A percentile compares a stretch with the other conserved stretches of the same genome.
Conservation (phyloP, 1,140 invertebrate species). For the Leucophenga varia region DNA sequence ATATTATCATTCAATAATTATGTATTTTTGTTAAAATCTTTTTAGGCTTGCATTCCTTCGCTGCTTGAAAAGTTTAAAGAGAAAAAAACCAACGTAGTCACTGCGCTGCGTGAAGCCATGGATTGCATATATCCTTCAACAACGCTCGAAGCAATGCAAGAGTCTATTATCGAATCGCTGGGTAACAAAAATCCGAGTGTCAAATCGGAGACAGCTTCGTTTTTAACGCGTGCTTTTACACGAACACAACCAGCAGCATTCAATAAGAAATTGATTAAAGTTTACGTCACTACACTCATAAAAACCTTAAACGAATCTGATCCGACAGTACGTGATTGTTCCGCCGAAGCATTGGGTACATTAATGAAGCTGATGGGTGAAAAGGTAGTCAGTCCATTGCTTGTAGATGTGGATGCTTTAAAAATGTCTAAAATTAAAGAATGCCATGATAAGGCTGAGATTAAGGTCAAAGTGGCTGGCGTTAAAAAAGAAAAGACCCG, state of each 20-base stretch:
- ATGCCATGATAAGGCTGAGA: conserved; percentile 87
- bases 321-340: conserved; percentile 79
- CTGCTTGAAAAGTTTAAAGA: conserved; percentile 97
- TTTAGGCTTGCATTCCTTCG: conserved; percentile 69
- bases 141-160: conserved; percentile 82
- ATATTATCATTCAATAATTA: too few relatives aligned
- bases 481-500: conserved; percentile 67
- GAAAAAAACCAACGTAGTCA: conserved; percentile 91
- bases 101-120: conserved; percentile 83
- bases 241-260: conserved; percentile 77
- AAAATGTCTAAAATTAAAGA: conserved; percentile 98
- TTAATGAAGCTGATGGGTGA: conserved; percentile 93
- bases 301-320: conserved; percentile 82
- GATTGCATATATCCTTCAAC: conserved; percentile 87
- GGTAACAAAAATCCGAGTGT: conserved; percentile 95
- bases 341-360: conserved; percentile 90
- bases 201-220: conserved; percentile 89
- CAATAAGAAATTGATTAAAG: conserved; percentile 92
- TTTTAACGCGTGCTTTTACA: conserved; percentile 80
- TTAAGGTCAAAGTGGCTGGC: conserved; percentile 70
- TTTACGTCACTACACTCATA: conserved; percentile 75
- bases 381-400: conserved; percentile 81
- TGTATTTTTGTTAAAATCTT: too few relatives aligned
- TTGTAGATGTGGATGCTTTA: conserved; percentile 83
- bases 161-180: conserved; percentile 80